These are phyloP conservation scores for Eupithecia pulchellata DNA, from an alignment of 2,888 invertebrate species.

Conservation along the genomic window DNA sequence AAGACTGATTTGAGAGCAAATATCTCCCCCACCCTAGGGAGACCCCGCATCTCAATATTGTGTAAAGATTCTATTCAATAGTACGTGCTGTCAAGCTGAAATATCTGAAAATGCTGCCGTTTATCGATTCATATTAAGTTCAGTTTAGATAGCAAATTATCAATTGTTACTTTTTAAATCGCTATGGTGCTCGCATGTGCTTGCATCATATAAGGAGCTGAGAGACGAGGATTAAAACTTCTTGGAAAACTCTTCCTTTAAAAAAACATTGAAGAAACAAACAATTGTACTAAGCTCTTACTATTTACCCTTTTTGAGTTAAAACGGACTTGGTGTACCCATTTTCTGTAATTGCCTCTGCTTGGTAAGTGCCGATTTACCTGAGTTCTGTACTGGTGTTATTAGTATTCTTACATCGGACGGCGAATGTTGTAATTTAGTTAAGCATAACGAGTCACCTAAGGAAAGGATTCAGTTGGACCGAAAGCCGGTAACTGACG, in stretches of 20 bases:
- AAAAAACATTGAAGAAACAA: conserved; percentile 11
- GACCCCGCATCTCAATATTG: conserved; percentile 66
- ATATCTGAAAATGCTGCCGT: background rate
- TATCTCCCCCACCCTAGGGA: conserved; percentile 57
- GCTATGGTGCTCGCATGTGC: no score
- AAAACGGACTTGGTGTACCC: conserved; percentile 32
- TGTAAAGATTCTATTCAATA: conserved; percentile 15
- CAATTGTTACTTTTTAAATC: no score
- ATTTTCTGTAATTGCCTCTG: conserved; percentile 47
- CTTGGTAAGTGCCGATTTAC: conserved; percentile 49
- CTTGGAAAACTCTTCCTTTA: background rate
- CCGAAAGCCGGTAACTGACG: conserved; percentile 5
- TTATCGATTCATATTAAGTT: background rate
- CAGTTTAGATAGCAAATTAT: background rate
- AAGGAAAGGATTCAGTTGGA: conserved; percentile 53
- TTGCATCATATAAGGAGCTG: no score
- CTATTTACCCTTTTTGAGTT: conserved; percentile 28
- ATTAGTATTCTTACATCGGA: conserved; percentile 60
- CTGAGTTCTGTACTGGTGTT: conserved; percentile 50
- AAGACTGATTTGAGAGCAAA: conserved; percentile 82
- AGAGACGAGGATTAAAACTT: background rate
- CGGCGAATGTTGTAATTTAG: conserved; percentile 74
- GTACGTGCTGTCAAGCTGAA: background rate
- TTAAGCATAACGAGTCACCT: conserved; percentile 69
- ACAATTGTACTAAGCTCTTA: conserved; percentile 2